Percentiles rank a stretch among this genome's conserved stretches.
These are phyloP conservation scores for Syngnathus floridae DNA, from an alignment of 2,113 vertebrate genomes.

Conservation along the genomic window DNA sequence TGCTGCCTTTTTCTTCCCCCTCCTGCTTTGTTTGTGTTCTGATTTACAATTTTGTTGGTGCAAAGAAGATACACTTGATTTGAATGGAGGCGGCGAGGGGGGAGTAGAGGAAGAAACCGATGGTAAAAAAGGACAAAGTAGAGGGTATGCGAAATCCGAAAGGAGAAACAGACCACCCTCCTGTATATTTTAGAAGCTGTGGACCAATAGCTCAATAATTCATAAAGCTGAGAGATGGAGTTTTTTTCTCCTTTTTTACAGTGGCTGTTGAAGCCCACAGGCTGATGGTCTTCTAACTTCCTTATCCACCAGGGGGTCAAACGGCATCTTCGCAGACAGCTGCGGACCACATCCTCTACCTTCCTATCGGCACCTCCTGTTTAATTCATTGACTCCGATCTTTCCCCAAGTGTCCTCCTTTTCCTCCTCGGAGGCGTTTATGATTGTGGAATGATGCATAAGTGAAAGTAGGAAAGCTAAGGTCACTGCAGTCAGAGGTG, in stretches of 20 bases:
- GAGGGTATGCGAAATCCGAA: conserved; percentile 47
- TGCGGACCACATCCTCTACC: conserved; percentile 53
- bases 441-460: conserved; percentile 55
- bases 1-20: conserved; percentile 8
- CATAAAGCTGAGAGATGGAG: conserved; percentile 76
- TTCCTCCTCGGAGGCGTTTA: conserved; percentile 35
- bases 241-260: conserved; percentile 41
- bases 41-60: conserved; percentile 43
- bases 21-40: conserved; percentile 48
- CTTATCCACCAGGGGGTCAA: conserved; percentile 58
- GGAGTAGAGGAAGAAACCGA: conserved; percentile 37
- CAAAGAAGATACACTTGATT: conserved; percentile 38
- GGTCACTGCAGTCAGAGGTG: conserved; percentile 50
- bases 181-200: conserved; percentile 76
- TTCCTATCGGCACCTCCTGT: conserved; percentile 53
- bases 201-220: conserved; percentile 85
- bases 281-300: conserved; percentile 63
- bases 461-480: conserved; percentile 38
- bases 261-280: conserved; percentile 67
- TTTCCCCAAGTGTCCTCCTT: conserved; percentile 30
- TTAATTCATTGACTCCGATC: conserved; percentile 59
- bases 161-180: conserved; percentile 56
- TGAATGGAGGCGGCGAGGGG: conserved; percentile 10
- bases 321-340: conserved; percentile 56
- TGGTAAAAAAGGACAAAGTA: conserved; percentile 40